Evolutionary conservation across 1,140 invertebrate species (phyloP).

Genomic region (Zaprionus camerounensis): DNA sequence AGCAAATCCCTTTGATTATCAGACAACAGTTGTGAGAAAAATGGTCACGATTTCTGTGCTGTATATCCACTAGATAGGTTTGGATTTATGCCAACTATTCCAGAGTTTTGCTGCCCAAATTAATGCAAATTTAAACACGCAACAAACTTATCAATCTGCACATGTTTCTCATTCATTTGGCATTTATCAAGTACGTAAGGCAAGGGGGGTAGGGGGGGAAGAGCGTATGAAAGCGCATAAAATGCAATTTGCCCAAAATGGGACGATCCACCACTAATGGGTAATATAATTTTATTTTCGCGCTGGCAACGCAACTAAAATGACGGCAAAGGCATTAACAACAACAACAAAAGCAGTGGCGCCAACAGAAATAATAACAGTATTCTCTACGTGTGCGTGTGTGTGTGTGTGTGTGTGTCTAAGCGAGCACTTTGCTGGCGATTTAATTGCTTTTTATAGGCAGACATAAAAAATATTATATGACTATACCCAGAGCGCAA

Average conservation of each 20-base stretch:
- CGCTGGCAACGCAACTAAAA: constrained; percentile 54
- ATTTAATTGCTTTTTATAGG: constrained; percentile 77
- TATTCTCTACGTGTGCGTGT: constrained; percentile 31
- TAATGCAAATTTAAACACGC: neutral
- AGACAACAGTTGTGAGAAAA: constrained; percentile 29
- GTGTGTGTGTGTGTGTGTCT: constrained; percentile 35
- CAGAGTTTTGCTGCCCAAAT: neutral
- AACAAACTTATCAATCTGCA: neutral
- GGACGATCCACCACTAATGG: constrained; percentile 70
- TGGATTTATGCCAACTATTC: neutral
- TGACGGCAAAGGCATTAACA: constrained; percentile 8
- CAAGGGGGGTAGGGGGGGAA: neutral
- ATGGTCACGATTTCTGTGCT: constrained; percentile 11
- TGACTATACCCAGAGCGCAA: constrained; percentile 25
- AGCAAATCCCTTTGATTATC: constrained; percentile 54
- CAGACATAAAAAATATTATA: constrained; percentile 51
- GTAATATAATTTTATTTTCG: constrained; percentile 78
- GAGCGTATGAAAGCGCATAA: constrained; percentile 48
- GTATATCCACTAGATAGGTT: neutral
- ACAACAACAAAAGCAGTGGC: constrained; percentile 26
- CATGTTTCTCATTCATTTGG: neutral
- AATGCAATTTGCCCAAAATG: constrained; percentile 63
- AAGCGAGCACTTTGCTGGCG: constrained; percentile 53
- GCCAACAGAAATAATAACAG: constrained; percentile 57
- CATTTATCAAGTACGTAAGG: constrained; percentile 11